Evolutionary conservation across 2,113 vertebrate genomes (phyloP).

Genomic region (Butorides virescens): DNA sequence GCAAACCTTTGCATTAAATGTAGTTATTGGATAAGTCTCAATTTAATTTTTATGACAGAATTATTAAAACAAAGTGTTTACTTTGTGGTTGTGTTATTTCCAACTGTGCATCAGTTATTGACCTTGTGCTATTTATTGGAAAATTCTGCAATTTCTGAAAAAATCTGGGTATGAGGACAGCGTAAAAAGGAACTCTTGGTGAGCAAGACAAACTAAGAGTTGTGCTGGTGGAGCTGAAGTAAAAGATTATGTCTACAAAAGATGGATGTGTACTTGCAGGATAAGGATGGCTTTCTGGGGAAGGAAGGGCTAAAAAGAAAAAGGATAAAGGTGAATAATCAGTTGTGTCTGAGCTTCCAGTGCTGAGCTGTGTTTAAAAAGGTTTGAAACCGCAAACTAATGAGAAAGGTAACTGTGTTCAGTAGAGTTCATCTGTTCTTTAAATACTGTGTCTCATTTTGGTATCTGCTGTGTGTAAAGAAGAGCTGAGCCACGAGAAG

Average conservation of each 20-base stretch:
- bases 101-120: neutral
- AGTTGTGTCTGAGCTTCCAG: neutral
- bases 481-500: neutral
- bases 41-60: neutral
- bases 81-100: neutral
- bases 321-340: neutral
- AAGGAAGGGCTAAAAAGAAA: neutral
- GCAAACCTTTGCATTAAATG: neutral
- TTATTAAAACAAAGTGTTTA: neutral
- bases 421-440: neutral
- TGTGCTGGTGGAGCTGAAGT: neutral
- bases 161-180: neutral
- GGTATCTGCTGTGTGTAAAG: neutral
- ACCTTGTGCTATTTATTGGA: neutral
- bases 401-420: neutral
- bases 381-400: neutral
- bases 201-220: neutral
- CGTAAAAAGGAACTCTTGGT: neutral
- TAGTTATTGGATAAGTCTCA: neutral
- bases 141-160: neutral
- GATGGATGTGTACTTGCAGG: neutral
- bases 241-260: neutral
- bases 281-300: neutral
- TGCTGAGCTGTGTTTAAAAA: neutral
- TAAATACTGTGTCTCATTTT: neutral